phyloP scores from a whole-genome alignment of 2,888 invertebrate species.

The Archips crataeganus region DNA sequence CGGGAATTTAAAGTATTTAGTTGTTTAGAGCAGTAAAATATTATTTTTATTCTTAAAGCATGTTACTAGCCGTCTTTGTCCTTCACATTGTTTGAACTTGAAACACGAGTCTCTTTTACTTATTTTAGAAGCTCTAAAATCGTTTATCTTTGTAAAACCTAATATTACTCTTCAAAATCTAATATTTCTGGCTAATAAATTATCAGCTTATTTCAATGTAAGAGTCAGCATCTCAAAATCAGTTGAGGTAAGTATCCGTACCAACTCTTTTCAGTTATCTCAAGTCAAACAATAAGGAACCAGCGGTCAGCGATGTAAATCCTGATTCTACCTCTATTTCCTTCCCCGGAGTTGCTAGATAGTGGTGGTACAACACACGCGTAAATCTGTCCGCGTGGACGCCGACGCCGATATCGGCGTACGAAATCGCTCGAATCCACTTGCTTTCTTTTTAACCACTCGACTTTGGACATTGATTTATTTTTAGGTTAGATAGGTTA shows the following conservation, averaged over 20 bases:
- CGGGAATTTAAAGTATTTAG: neutral
- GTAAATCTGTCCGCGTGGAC: conserved; percentile 70
- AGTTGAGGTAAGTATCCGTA: neutral
- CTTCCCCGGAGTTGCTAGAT: conserved; percentile 25
- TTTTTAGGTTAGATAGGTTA: conserved; percentile 20
- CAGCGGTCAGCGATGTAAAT: conserved; percentile 35
- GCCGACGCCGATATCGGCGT: conserved; percentile 47
- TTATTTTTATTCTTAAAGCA: conserved; percentile 9
- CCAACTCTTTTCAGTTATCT: conserved; percentile 19
- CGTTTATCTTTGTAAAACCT: neutral
- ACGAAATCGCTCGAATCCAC: conserved; percentile 50
- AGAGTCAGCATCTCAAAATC: neutral
- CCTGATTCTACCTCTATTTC: conserved; percentile 38
- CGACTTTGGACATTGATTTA: conserved; percentile 47
- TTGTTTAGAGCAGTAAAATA: conserved; percentile 4
- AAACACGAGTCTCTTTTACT: conserved; percentile 6
- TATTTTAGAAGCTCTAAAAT: neutral
- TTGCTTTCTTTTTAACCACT: conserved; percentile 50
- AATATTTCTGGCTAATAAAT: neutral
- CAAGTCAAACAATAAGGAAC: conserved; percentile 33
- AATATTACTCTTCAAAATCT: neutral
- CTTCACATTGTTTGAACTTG: conserved; percentile 11
- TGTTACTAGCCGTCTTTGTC: neutral
- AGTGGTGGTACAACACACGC: conserved; percentile 47
- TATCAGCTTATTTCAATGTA: neutral